Conservation (phyloP, 2,113 vertebrate genomes). For the Passer montanus region DNA sequence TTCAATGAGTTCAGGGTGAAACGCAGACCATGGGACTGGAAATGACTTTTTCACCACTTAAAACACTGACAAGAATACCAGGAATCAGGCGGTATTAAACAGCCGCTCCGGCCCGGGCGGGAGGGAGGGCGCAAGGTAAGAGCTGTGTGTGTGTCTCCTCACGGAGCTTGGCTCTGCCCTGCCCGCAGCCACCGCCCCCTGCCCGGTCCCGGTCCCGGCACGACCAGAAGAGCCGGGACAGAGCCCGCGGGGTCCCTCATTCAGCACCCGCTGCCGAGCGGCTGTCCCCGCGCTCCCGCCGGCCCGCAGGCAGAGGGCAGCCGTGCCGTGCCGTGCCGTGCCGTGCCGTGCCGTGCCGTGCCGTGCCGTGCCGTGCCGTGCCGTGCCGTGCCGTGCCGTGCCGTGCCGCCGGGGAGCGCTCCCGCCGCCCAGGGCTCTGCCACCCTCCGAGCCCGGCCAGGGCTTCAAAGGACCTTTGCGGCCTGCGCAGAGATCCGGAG, state of each 20-base stretch:
- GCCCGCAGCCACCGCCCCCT: neutral
- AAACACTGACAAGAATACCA: slow-evolving; percentile 80
- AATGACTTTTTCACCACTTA: slow-evolving; percentile 79
- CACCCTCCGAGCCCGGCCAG: neutral
- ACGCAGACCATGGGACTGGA: slow-evolving; percentile 77
- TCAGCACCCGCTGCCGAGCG: neutral
- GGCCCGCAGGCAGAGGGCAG: neutral
- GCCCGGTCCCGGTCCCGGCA: neutral
- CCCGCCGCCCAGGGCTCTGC: neutral
- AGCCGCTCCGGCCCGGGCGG: slow-evolving; percentile 47
- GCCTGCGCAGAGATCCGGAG: neutral
- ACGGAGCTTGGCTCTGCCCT: neutral
- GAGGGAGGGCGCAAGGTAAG: slow-evolving; percentile 72
- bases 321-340: neutral
- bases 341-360: neutral
- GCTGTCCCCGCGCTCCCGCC: neutral
- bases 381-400: neutral
- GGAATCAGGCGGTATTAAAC: slow-evolving; percentile 74
- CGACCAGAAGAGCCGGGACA: neutral
- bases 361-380: neutral
- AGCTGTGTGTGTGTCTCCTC: neutral
- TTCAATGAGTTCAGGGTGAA: slow-evolving; percentile 80
- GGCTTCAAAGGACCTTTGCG: neutral
- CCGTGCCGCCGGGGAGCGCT: neutral
- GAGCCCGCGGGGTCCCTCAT: neutral